These are phyloP conservation scores for Drosophila ustulata DNA, from an alignment of 2,888 invertebrate species.

Conservation along the genomic window DNA sequence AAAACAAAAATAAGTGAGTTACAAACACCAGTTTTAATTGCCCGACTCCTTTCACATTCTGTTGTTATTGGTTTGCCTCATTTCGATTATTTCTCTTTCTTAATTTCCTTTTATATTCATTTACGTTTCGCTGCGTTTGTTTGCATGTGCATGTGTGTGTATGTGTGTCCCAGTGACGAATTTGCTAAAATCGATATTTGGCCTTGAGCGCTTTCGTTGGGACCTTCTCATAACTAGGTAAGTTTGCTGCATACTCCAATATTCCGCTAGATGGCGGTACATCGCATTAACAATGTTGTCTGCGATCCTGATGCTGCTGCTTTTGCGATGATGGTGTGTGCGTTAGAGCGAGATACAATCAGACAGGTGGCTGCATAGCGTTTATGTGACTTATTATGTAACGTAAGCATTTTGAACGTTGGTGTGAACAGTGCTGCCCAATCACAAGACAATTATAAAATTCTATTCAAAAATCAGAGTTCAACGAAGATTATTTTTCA, in stretches of 20 bases:
- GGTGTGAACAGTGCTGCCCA: neutral
- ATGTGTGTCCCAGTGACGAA: constrained; percentile 48
- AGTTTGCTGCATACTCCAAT: constrained; percentile 43
- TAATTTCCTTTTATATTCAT: constrained; percentile 16
- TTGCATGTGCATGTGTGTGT: neutral
- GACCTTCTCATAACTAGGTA: constrained; percentile 58
- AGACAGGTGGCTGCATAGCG: neutral
- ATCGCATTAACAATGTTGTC: neutral
- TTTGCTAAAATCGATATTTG: constrained; percentile 75
- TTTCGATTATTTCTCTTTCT: constrained; percentile 1
- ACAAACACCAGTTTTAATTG: constrained; percentile 1
- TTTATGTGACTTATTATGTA: neutral
- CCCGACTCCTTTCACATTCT: constrained; percentile 21
- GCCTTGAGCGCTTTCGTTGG: constrained; percentile 49
- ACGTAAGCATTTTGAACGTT: neutral
- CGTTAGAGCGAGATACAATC: neutral
- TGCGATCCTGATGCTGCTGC: constrained; percentile 15
- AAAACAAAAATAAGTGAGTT: constrained; percentile 34
- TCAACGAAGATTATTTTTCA: neutral
- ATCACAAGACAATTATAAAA: neutral
- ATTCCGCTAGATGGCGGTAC: neutral
- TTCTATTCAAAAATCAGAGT: neutral
- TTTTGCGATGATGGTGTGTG: neutral
- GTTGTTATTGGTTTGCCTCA: constrained; percentile 6
- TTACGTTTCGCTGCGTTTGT: constrained; percentile 18